A percentile compares a stretch with the other conserved stretches of the same genome.
These are phyloP conservation scores for Labia minor DNA, from an alignment of 2,888 invertebrate species.

Conservation along the genomic window DNA sequence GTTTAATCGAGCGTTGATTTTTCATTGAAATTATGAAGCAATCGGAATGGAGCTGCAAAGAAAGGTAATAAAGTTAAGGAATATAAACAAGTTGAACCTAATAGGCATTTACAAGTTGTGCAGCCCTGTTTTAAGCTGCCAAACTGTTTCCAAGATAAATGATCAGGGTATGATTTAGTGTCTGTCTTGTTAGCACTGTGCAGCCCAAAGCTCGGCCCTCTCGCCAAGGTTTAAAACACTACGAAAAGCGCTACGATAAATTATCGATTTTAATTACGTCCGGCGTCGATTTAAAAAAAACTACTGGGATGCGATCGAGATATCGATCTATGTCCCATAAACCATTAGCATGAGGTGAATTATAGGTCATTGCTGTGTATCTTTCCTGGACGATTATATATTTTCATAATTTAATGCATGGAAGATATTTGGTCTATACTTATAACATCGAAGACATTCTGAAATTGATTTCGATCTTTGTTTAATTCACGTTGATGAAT, in stretches of 20 bases:
- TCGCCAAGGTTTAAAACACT: background rate
- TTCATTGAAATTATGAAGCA: background rate
- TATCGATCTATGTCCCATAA: background rate
- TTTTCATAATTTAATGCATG: background rate
- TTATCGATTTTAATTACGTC: conserved; percentile 13
- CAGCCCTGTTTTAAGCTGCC: conserved; percentile 2
- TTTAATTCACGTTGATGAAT: no score
- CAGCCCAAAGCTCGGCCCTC: background rate
- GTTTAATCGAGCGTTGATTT: background rate
- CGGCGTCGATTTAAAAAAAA: conserved; percentile 13
- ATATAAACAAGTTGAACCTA: conserved; percentile 7
- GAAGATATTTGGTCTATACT: background rate
- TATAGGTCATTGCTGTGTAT: background rate
- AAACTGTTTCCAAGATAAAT: background rate
- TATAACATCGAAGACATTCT: no score
- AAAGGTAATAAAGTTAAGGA: conserved; percentile 7
- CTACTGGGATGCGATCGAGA: conserved; percentile 13
- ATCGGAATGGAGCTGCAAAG: background rate
- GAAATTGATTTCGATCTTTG: no score
- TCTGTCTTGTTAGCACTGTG: conserved; percentile 4
- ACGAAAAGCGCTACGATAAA: background rate
- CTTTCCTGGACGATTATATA: background rate
- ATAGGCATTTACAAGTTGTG: conserved; percentile 6
- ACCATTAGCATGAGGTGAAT: background rate
- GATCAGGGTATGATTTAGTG: conserved; percentile 2